These are phyloP conservation scores for Apodemia duryi DNA, from an alignment of 2,888 invertebrate genomes.

Conservation along the genomic window DNA sequence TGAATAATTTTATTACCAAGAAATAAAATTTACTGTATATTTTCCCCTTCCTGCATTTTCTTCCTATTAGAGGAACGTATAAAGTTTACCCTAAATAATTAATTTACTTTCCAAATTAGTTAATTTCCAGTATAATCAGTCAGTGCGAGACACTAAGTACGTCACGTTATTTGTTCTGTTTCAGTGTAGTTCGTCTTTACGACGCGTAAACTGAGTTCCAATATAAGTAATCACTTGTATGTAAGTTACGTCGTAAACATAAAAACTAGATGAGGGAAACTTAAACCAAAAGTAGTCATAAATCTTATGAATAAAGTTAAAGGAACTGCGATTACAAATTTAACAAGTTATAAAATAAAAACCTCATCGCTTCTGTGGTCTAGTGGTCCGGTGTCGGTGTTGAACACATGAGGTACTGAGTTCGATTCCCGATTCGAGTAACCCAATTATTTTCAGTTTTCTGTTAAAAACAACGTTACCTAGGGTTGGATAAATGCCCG, in stretches of 20 bases:
- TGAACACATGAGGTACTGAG: no score
- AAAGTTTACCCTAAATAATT: neutral
- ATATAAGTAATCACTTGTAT: slow-evolving; percentile 48
- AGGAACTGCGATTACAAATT: neutral
- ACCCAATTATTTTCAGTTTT: no score
- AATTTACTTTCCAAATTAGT: neutral
- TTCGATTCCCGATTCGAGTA: no score
- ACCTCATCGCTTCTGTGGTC: no score
- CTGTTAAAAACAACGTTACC: no score
- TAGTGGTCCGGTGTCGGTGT: no score
- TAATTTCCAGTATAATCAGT: neutral
- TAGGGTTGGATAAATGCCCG: no score
- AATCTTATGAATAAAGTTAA: slow-evolving; percentile 2
- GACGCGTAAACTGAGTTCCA: slow-evolving; percentile 38
- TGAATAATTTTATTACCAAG: no score
- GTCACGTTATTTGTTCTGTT: slow-evolving; percentile 10
- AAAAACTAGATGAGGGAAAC: slow-evolving; percentile 5
- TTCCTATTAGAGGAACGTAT: no score
- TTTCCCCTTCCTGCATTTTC: no score
- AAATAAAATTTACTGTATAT: no score
- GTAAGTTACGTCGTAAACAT: slow-evolving; percentile 11
- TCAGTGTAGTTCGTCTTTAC: slow-evolving; percentile 37
- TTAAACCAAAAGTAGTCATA: slow-evolving; percentile 9
- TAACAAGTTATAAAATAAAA: no score
- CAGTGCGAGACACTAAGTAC: slow-evolving; percentile 1